Percentiles rank a stretch among this genome's conserved stretches.
Evolutionary conservation across 2,888 invertebrate species (phyloP).

Genomic region (Boloria selene): DNA sequence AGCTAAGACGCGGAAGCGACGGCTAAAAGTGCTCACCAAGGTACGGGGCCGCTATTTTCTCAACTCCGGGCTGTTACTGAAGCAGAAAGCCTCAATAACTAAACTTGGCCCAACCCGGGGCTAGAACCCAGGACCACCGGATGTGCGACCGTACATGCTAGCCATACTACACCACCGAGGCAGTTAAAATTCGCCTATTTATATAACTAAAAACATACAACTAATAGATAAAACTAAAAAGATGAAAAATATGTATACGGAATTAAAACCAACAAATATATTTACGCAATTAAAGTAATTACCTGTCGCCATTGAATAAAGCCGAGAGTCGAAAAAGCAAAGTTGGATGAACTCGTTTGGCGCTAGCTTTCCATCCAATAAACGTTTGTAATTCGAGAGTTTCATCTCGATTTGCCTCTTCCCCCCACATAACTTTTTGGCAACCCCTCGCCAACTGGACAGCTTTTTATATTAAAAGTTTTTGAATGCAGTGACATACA

Average conservation of each 20-base stretch:
- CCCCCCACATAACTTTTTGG: constrained; percentile 19
- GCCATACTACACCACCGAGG: too few species aligned
- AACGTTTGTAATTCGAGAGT: constrained; percentile 26
- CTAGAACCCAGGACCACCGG: too few species aligned
- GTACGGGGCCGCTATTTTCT: too few species aligned
- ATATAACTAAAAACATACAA: too few species aligned
- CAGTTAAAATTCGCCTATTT: too few species aligned
- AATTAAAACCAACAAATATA: background rate
- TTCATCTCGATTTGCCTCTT: constrained; percentile 11
- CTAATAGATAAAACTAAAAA: too few species aligned
- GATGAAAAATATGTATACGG: background rate
- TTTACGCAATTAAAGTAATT: constrained; percentile 12
- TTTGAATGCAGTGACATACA: background rate
- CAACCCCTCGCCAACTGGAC: constrained; percentile 10
- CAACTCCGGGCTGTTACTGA: too few species aligned
- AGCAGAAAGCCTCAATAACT: too few species aligned
- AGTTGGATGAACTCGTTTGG: constrained; percentile 21
- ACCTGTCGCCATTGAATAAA: constrained; percentile 12
- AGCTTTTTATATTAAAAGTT: constrained; percentile 9
- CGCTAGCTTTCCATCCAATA: constrained; percentile 21
- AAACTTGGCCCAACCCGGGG: too few species aligned
- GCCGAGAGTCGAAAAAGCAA: constrained; percentile 12
- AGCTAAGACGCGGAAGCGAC: too few species aligned
- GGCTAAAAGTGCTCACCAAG: too few species aligned
- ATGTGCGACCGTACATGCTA: too few species aligned